phyloP scores from a whole-genome alignment of 92 coral and sea anemone genomes.

The Hydrozoanthus gracilis region DNA sequence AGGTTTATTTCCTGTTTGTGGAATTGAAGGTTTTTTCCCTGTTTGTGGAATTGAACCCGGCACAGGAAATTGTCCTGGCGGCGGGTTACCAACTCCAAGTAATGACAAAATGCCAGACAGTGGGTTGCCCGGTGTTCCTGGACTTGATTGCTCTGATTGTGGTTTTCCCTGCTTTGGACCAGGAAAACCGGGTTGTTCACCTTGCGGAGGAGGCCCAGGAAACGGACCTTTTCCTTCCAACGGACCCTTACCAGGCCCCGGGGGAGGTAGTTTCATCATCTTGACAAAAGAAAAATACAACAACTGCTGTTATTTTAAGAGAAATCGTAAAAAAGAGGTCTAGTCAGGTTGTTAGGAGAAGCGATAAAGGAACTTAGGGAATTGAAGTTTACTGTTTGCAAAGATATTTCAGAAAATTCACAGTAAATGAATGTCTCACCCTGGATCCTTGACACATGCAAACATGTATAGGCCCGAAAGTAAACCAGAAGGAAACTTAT shows the following conservation, averaged over 20 bases:
- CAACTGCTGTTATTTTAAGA: too few species aligned
- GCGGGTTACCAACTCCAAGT: neutral
- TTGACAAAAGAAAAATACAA: neutral
- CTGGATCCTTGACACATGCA: too few species aligned
- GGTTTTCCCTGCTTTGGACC: neutral
- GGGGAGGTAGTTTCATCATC: conserved; percentile 5
- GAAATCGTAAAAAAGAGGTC: too few species aligned
- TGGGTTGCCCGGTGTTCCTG: neutral
- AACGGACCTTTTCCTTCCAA: neutral
- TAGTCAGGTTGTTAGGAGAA: too few species aligned
- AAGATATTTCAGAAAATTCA: too few species aligned
- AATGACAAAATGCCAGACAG: neutral
- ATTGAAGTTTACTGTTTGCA: too few species aligned
- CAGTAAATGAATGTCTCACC: too few species aligned
- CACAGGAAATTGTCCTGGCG: neutral
- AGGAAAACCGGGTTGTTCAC: too few species aligned
- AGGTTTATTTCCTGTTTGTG: neutral
- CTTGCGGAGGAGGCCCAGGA: too few species aligned
- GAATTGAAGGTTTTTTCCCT: neutral
- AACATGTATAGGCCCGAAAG: too few species aligned
- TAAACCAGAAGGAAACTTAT: too few species aligned
- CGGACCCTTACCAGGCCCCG: neutral
- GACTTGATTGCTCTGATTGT: neutral
- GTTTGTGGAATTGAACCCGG: neutral
- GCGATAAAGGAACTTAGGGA: too few species aligned